Evolutionary conservation across 2,888 invertebrate genomes (phyloP).

Genomic region (Drosophila imparisetae): DNA sequence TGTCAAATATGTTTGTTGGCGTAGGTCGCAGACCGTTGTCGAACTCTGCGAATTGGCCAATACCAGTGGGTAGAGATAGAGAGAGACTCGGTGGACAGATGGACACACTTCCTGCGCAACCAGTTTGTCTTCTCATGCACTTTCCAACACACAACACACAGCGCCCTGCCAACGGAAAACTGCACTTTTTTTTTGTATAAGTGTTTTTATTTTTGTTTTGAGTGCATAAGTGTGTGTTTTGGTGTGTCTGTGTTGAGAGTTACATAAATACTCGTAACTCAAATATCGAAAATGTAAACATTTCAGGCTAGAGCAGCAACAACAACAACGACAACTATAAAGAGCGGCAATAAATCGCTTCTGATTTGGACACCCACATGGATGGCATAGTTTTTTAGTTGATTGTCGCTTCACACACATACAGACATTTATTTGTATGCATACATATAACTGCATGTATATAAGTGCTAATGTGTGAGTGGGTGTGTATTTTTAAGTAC

Average conservation of each 20-base stretch:
- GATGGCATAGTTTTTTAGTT: slow-evolving; percentile 51
- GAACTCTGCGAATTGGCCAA: slow-evolving; percentile 72
- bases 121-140: slow-evolving; percentile 61
- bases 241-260: background rate
- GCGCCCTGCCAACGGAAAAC: slow-evolving; percentile 25
- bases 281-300: slow-evolving; percentile 55
- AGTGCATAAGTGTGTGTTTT: slow-evolving; percentile 8
- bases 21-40: slow-evolving; percentile 76
- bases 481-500: slow-evolving; percentile 30
- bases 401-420: slow-evolving; percentile 13
- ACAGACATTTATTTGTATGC: background rate
- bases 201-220: slow-evolving; percentile 30
- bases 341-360: slow-evolving; percentile 35
- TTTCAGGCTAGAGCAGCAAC: slow-evolving; percentile 22
- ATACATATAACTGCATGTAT: slow-evolving; percentile 14
- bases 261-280: slow-evolving; percentile 44
- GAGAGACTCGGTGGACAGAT: slow-evolving; percentile 34
- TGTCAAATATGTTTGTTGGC: slow-evolving; percentile 60
- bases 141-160: slow-evolving; percentile 35
- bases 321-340: slow-evolving; percentile 8
- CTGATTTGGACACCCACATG: slow-evolving; percentile 55
- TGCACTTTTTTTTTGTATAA: slow-evolving; percentile 35
- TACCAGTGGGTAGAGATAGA: slow-evolving; percentile 31
- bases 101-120: slow-evolving; percentile 68
- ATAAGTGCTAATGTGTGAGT: slow-evolving; percentile 1